Evolutionary conservation across 2,113 vertebrate genomes (phyloP), one percentile per base, ranked within the genome.

Genomic region (Corydoras sp.): DNA sequence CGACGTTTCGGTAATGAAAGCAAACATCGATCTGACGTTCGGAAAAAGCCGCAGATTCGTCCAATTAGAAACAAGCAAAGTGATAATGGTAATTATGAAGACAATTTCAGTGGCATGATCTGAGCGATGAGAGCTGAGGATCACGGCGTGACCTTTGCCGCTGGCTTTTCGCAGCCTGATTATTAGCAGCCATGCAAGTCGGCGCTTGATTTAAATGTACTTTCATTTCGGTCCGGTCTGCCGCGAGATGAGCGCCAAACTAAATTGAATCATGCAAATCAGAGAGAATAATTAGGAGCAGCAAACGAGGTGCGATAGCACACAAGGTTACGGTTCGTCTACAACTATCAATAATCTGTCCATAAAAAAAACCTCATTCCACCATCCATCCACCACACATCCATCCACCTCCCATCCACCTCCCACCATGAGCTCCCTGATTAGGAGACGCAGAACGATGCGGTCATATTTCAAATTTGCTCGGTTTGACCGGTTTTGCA

Each of bases 211-310:
- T 13, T 56, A 56, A 56, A 56, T 53, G 10, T 14, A 53, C n/a
- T 56, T 14, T 56, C 54, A 56, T n/a, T n/a, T 7, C 54, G 5
- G 54, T n/a, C 54, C 15, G 54, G 54, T n/a, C 6, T 15, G 32
- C 58, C 10, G 3, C n/a, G 53, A 56, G 65, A 30, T 35, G 65
- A 68, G 56, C 65, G 13, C 4, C 35, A 10, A 9, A 11, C 53
- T 30, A 68, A 68, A 68, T 68, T 68, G 53, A 68, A 68, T 68
- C 54, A 68, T 68, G 65, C 65, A 68, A 58, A 68, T 68, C 9
- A 58, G 54, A 54, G 53, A 43, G 65, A 68, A 68, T 58, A 68
- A 56, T n/a, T 56, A 14, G 12, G 51, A 53, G 9, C 51, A 3
- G 51, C 51, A 53, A 53, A 14, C 51, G 54, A 55, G 54, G 13